Base-by-base conservation (phyloP, 2,113 vertebrate genomes). In the Bucco capensis region DNA sequence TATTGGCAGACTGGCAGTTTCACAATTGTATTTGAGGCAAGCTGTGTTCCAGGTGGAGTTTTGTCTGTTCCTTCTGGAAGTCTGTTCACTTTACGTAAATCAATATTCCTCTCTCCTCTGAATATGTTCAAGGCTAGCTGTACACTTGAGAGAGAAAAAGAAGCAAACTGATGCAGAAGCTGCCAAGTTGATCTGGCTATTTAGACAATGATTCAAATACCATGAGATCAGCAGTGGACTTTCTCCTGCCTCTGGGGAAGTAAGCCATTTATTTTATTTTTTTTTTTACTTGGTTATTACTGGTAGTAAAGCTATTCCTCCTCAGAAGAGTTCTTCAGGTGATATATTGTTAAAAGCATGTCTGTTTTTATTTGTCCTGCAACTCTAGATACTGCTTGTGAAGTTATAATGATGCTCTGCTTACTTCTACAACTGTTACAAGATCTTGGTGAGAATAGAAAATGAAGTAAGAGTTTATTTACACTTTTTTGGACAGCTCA, bases 181-280 rank as follows among this genome's bases (percentile, higher is more conserved):
- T 89, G 30, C 8, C 8, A 64, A 23, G 47, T 51, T 85, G 37
- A 8, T 90, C 54, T 76, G 77, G 76, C 19, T 83, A 80, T 70
- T 92, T 88, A 76, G 64, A 35, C 2, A 7, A 19, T 49, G 66
- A 90, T 70, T 92, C 35, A 67, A n/a, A 80, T 86, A 47, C 58
- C 33, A 17, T 57, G 81, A 78, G 40, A 62, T 66, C 58, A 73
- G 46, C 31, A 53, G 31, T 62, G 50, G 80, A 89, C 78, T 85
- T 95, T 92, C 65, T 82, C 73, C 86, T 92, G 92, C 80, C 57
- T 90, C 50, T 25, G 37, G n/a, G 37, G 73, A 88, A 91, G 44
- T 28, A 47, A 67, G 53, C 70, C 28, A 35, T 2, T 6, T 61
- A 7, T 60, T 82, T 60, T 70, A 83, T 64, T 3, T 62, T 77